Percentiles rank a stretch among this genome's conserved stretches.
phyloP scores from a whole-genome alignment of 2,113 vertebrate genomes.

The Psilopogon haemacephalus region DNA sequence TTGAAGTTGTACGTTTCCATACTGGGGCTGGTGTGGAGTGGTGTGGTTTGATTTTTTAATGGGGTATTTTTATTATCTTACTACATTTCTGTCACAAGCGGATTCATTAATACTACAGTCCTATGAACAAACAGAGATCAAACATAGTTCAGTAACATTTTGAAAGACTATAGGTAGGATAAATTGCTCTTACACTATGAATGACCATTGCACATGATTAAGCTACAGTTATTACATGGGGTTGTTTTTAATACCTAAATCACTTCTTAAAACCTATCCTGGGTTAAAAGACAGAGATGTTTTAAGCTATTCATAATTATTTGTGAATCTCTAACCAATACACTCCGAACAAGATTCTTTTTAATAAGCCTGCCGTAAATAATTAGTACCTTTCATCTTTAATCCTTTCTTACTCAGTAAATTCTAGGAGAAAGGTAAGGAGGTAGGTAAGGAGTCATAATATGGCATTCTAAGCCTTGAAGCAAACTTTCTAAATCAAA shows the following conservation, averaged over 20 bases:
- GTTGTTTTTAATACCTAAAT: neutral
- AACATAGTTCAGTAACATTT: neutral
- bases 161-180: neutral
- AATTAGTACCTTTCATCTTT: neutral
- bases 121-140: neutral
- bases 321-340: neutral
- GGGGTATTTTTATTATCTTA: neutral
- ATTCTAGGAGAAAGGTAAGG: neutral
- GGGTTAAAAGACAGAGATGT: neutral
- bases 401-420: neutral
- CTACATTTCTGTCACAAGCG: neutral
- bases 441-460: neutral
- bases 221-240: neutral
- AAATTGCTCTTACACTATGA: neutral
- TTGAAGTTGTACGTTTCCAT: neutral
- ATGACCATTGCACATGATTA: neutral
- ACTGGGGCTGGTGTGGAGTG: neutral
- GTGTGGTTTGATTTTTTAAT: too few relatives aligned
- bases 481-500: neutral
- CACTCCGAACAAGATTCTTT: neutral
- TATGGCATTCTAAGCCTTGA: neutral
- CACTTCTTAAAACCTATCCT: neutral
- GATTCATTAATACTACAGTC: neutral
- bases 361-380: neutral
- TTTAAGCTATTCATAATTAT: neutral